phyloP scores from a whole-genome alignment of 2,888 invertebrate genomes.

The Dexiosoma caninum region DNA sequence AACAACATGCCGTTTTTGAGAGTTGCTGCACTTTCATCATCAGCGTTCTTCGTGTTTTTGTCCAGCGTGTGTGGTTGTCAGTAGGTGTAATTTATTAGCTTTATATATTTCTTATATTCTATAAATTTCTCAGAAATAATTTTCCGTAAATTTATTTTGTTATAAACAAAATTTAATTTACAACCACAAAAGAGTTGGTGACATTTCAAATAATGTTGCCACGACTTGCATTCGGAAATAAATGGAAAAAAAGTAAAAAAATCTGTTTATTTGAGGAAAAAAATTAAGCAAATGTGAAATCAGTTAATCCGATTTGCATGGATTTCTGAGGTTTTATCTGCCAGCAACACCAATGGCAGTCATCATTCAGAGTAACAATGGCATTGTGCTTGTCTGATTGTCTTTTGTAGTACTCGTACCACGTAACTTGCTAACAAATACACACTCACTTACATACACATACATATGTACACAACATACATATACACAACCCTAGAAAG shows the following conservation, averaged over 20 bases:
- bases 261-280: background rate
- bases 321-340: constrained; percentile 71
- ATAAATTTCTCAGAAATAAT: too few relatives aligned
- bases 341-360: constrained; percentile 22
- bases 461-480: background rate
- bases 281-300: constrained; percentile 67
- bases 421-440: constrained; percentile 4
- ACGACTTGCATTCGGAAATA: background rate
- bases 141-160: too few relatives aligned
- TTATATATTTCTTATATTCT: too few relatives aligned
- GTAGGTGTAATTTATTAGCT: too few relatives aligned
- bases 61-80: too few relatives aligned
- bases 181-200: constrained; percentile 5
- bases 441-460: background rate
- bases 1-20: too few relatives aligned
- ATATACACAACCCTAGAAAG: too few relatives aligned
- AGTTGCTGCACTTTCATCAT: too few relatives aligned
- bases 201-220: constrained; percentile 19
- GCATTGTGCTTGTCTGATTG: constrained; percentile 12
- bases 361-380: constrained; percentile 19
- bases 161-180: constrained; percentile 18
- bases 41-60: too few relatives aligned
- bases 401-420: background rate
- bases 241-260: constrained; percentile 4
- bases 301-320: constrained; percentile 77